Conservation (phyloP, 2,797 vertebrate genomes). For the Silurus lanzhouensis region DNA sequence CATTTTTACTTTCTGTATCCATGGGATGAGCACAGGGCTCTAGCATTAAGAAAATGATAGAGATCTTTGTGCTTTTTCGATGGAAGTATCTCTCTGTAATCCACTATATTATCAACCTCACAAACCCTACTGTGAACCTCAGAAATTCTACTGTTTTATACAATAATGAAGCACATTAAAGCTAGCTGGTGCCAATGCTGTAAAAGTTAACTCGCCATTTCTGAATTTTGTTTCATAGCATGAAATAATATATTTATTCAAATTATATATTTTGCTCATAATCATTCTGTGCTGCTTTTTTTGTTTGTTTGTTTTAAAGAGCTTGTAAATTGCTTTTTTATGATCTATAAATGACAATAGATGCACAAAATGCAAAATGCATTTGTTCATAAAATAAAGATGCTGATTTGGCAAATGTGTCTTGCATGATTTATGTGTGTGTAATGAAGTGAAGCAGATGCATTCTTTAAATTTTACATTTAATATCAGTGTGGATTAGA, state of each 20-base stretch:
- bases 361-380: constrained; percentile 77
- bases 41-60: constrained; percentile 61
- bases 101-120: constrained; percentile 84
- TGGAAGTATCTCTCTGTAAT: constrained; percentile 67
- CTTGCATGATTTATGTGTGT: constrained; percentile 20
- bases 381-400: constrained; percentile 99
- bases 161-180: constrained; percentile 95
- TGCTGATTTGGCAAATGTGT: constrained; percentile 88
- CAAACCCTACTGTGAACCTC: constrained; percentile 96
- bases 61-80: constrained; percentile 62
- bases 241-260: constrained; percentile 99
- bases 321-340: constrained; percentile 99
- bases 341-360: constrained; percentile 92
- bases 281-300: constrained; percentile 89
- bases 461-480: too few species aligned
- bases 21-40: constrained; percentile 62
- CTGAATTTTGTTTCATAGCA: constrained; percentile 99
- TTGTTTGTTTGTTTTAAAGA: constrained; percentile 85
- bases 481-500: not conserved
- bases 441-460: not conserved
- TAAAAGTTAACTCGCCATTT: constrained; percentile 97
- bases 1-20: constrained; percentile 48
- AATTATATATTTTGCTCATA: constrained; percentile 99
- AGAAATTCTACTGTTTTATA: constrained; percentile 95
- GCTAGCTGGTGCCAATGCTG: constrained; percentile 97